Base-by-base conservation (phyloP, 2,888 invertebrate species). In the Darwinula stevensoni region DNA sequence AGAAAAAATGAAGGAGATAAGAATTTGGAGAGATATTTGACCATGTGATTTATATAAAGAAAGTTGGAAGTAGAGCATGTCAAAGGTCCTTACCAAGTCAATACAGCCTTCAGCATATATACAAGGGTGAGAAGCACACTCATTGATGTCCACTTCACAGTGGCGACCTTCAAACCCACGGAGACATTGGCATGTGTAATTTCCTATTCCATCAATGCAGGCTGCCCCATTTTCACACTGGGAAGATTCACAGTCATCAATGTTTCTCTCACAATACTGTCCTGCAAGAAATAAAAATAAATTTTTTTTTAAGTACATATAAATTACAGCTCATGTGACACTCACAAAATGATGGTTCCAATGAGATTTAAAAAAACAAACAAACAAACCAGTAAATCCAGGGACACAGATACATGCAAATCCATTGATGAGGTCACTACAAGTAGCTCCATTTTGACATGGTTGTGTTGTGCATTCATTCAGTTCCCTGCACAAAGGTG, bases 381-480 rank as follows among this genome's bases (percentile, higher is more conserved):
- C 22, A 22, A 22, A 9, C 22, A 17, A 36, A 44, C 51, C 75
- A 45, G 65, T 61, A 44, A 70, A 82, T 6, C 82, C 84, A 3
- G 69, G 64, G 32, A 67, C 62, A 48, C 86, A 86, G 6, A 61
- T 52, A 48, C 86, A 86, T 43, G 67, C 65, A 49, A 67, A 84
- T 42, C 70, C 68, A 51, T 80, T 80, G 42, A 78, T 65, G 45
- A 67, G 58, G 48, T 82, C 74, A 40, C 66, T 57, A 46, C 82
- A 82, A 2, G 69, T 67, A 18, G 72, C 78, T 40, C 68, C 67
- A 48, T 80, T 74, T 43, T 64, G 62, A 46, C 82, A 82, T 1
- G 80, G 80, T 35, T 64, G 62, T 16, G 75, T 42, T 11, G 78
- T 58, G 44, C 82, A 82, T 50, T 80, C 80, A 48, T 82, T 71